These are phyloP conservation scores for Spheniscus humboldti DNA, from an alignment of 2,797 vertebrate genomes.

Conservation along the genomic window DNA sequence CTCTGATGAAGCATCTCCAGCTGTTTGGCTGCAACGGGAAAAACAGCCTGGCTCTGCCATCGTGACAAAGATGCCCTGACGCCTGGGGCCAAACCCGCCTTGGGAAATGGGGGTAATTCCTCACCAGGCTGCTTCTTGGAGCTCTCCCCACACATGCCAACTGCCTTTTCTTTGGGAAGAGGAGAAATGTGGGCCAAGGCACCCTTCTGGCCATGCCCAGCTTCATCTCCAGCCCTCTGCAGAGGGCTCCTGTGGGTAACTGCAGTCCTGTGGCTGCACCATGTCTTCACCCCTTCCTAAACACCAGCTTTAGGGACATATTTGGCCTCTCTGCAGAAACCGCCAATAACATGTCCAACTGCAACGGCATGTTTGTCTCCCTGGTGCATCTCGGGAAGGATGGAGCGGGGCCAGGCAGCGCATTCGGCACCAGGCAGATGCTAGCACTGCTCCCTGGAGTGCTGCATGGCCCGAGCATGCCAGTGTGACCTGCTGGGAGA, in stretches of 20 bases:
- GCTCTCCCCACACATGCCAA: accelerated
- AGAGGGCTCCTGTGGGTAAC: background rate
- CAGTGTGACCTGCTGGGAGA: accelerated
- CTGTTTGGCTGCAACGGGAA: background rate
- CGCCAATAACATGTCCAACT: accelerated
- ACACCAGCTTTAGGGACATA: background rate
- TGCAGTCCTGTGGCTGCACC: background rate
- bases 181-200: too few relatives aligned
- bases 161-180: background rate
- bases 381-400: background rate
- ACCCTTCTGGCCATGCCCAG: background rate
- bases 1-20: background rate
- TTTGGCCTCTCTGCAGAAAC: background rate
- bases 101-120: background rate
- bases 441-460: background rate
- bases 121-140: background rate
- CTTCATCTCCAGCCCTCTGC: too few relatives aligned
- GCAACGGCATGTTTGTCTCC: background rate
- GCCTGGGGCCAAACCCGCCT: accelerated
- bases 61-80: background rate
- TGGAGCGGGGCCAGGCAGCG: background rate
- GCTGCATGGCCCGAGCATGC: accelerated
- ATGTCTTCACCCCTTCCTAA: background rate
- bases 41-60: background rate
- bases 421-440: background rate